These are phyloP conservation scores for Ciconia maguari DNA, from an alignment of 2,113 vertebrate genomes.

Conservation along the genomic window DNA sequence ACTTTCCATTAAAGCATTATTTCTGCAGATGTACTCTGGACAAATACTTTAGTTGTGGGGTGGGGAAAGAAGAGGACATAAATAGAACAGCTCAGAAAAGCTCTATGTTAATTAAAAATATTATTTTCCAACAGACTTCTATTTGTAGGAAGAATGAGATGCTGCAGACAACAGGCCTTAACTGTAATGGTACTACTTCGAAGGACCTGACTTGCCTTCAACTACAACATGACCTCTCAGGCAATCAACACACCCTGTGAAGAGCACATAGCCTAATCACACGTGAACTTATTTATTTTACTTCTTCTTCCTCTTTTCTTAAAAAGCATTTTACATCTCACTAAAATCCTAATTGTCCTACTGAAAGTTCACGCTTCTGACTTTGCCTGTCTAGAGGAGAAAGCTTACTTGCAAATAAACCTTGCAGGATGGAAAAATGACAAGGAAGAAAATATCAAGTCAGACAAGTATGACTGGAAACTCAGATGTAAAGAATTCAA, in stretches of 20 bases:
- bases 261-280: not conserved
- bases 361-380: not conserved
- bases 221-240: not conserved
- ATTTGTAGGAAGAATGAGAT: not conserved
- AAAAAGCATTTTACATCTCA: not conserved
- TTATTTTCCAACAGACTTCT: not conserved
- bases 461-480: slow-evolving; percentile 39
- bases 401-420: slow-evolving; percentile 14
- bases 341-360: not conserved
- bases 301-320: not conserved
- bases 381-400: not conserved
- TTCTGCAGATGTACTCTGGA: not conserved
- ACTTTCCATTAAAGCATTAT: not conserved
- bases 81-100: not conserved
- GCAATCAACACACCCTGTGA: not conserved
- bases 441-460: slow-evolving; percentile 16
- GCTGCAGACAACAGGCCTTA: not conserved
- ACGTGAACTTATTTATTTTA: not conserved
- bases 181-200: not conserved
- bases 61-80: not conserved
- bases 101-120: not conserved
- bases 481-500: slow-evolving; percentile 31
- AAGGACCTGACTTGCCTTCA: not conserved
- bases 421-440: not conserved
- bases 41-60: not conserved